These are phyloP conservation scores for Enteromius paludinosus DNA, from an alignment of 2,797 vertebrate species.

Conservation along the genomic window DNA sequence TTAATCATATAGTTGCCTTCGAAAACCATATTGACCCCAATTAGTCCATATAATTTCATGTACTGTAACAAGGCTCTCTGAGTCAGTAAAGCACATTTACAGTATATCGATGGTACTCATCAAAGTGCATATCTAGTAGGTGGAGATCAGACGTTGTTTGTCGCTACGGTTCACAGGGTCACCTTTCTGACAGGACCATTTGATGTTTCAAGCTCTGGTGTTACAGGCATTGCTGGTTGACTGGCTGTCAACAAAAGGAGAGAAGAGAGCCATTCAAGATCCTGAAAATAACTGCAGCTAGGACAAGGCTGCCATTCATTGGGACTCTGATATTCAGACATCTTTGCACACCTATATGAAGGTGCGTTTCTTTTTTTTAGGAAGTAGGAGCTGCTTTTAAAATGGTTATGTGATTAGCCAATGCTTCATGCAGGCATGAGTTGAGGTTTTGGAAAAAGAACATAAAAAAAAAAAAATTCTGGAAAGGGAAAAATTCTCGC, in stretches of 20 bases:
- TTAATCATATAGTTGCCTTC: neutral
- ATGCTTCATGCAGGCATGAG: slow-evolving; percentile 60
- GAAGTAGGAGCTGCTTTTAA: slow-evolving; percentile 69
- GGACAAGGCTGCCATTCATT: slow-evolving; percentile 78
- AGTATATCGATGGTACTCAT: slow-evolving; percentile 6
- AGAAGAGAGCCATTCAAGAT: slow-evolving; percentile 82
- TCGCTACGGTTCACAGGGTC: slow-evolving; percentile 79
- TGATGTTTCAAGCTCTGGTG: slow-evolving; percentile 81
- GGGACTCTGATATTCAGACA: slow-evolving; percentile 79
- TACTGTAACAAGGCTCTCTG: too few relatives aligned
- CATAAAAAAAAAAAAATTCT: neutral
- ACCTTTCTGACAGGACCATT: slow-evolving; percentile 76
- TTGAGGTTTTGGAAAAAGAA: slow-evolving; percentile 31
- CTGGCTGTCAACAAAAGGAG: slow-evolving; percentile 85
- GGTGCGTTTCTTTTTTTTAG: slow-evolving; percentile 77
- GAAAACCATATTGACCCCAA: neutral
- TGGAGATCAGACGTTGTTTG: slow-evolving; percentile 82
- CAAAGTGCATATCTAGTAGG: slow-evolving; percentile 69
- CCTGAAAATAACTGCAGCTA: slow-evolving; percentile 78
- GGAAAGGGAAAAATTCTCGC: neutral
- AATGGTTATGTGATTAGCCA: slow-evolving; percentile 70
- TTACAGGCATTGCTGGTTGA: slow-evolving; percentile 86
- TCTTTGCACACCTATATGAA: slow-evolving; percentile 79
- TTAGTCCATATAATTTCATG: neutral
- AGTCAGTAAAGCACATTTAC: neutral